These are phyloP conservation scores for Notodonta ziczac DNA, from an alignment of 2,888 invertebrate genomes.

Conservation along the genomic window DNA sequence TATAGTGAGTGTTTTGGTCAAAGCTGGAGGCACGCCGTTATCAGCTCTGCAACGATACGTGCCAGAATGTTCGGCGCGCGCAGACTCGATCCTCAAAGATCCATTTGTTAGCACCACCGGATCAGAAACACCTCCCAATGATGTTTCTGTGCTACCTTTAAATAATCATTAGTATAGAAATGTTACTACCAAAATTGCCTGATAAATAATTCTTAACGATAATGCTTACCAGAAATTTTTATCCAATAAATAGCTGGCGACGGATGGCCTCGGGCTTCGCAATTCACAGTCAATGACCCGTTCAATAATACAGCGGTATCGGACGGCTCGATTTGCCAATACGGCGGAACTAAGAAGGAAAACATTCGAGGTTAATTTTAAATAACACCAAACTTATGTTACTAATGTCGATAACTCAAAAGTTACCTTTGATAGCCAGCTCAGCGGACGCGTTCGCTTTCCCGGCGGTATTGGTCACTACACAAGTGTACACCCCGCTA, in stretches of 20 bases:
- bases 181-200: not conserved
- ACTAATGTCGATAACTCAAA: not conserved
- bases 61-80: conserved; percentile 91
- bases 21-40: conserved; percentile 92
- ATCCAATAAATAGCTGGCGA: conserved; percentile 90
- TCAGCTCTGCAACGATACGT: conserved; percentile 93
- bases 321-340: conserved; percentile 90
- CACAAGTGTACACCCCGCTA: conserved; percentile 89
- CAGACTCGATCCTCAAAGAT: conserved; percentile 89
- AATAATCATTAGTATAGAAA: conserved; percentile 21
- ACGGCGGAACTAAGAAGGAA: conserved; percentile 88
- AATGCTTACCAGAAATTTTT: conserved; percentile 86
- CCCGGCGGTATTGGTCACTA: conserved; percentile 89
- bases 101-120: conserved; percentile 87
- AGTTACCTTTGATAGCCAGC: conserved; percentile 88
- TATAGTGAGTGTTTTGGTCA: conserved; percentile 92
- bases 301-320: conserved; percentile 90
- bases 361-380: conserved; percentile 5
- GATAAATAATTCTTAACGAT: not conserved
- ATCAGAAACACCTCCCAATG: conserved; percentile 74
- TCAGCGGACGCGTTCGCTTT: conserved; percentile 89
- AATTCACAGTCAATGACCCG: conserved; percentile 89
- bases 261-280: conserved; percentile 92
- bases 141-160: conserved; percentile 73
- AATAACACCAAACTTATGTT: not conserved